Evolutionary conservation across 2,113 vertebrate species (phyloP).

Genomic region (Myocastor coypus): DNA sequence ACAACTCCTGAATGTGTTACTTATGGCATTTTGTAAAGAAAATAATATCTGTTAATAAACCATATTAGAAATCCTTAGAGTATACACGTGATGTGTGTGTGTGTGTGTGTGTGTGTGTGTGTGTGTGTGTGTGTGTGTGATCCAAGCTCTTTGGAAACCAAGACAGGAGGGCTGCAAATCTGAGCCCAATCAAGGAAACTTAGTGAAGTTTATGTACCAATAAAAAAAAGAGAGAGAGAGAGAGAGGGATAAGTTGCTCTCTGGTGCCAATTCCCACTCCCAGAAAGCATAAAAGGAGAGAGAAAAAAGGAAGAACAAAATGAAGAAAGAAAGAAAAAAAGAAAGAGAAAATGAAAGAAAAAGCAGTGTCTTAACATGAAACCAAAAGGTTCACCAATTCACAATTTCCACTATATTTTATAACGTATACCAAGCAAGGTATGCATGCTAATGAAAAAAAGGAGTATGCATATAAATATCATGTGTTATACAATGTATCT

Average conservation of each 20-base stretch:
- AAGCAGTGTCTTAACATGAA: not conserved
- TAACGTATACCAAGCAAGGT: not conserved
- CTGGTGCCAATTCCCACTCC: not conserved
- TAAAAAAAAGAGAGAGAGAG: not conserved
- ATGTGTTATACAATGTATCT: not conserved
- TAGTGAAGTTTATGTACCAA: not conserved
- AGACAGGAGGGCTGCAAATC: not conserved
- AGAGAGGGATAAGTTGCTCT: not conserved
- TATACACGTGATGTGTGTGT: not conserved
- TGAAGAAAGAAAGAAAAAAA: not conserved
- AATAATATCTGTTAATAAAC: not conserved
- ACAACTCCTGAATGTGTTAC: not conserved
- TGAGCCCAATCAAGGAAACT: not conserved
- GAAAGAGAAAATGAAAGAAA: not conserved
- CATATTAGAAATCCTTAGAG: conserved; percentile 6
- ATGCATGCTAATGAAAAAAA: not conserved
- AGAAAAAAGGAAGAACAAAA: not conserved
- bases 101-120: not conserved
- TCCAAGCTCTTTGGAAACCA: not conserved
- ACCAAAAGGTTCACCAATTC: not conserved
- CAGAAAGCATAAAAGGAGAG: not conserved
- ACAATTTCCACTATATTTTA: not conserved
- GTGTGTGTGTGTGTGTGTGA: not conserved
- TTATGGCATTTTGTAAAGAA: conserved; percentile 17
- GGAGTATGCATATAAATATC: not conserved